Conservation (phyloP, 2,888 invertebrate species). For the Ypsolopha scabrella region DNA sequence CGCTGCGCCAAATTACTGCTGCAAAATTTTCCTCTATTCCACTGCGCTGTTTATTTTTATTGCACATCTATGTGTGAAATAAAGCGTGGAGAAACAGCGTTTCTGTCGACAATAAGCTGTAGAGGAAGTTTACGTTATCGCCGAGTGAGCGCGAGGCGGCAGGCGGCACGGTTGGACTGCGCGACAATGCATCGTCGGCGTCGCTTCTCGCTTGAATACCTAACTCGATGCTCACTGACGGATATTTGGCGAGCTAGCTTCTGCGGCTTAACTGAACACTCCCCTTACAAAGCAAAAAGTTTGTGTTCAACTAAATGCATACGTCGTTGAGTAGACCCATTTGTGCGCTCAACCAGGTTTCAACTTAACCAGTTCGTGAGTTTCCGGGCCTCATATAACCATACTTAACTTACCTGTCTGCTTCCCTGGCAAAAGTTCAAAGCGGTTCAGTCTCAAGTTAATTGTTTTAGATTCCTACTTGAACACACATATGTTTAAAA, state of each 20-base stretch:
- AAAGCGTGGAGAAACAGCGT: constrained; percentile 18
- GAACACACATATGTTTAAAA: background rate
- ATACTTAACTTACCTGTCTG: background rate
- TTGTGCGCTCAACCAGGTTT: constrained; percentile 37
- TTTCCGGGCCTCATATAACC: constrained; percentile 16
- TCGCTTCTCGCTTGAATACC: constrained; percentile 32
- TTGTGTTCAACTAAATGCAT: constrained; percentile 53
- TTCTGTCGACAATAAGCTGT: constrained; percentile 27
- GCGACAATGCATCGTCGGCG: constrained; percentile 11
- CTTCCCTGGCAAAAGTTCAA: background rate
- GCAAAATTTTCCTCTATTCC: constrained; percentile 15
- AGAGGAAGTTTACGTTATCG: constrained; percentile 43
- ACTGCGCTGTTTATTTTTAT: constrained; percentile 25
- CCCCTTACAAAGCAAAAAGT: constrained; percentile 57
- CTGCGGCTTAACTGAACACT: constrained; percentile 43
- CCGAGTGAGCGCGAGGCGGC: constrained; percentile 9
- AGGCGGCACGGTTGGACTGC: no score
- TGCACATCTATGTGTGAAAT: constrained; percentile 19
- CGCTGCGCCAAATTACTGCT: constrained; percentile 4
- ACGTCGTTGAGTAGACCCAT: constrained; percentile 26
- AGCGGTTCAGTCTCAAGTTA: background rate
- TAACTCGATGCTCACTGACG: constrained; percentile 32
- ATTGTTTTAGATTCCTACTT: background rate
- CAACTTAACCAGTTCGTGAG: constrained; percentile 44
- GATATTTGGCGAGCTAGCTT: constrained; percentile 44